These are phyloP conservation scores for Mesaphorura yosii DNA, from an alignment of 1,140 invertebrate species.

Conservation along the genomic window DNA sequence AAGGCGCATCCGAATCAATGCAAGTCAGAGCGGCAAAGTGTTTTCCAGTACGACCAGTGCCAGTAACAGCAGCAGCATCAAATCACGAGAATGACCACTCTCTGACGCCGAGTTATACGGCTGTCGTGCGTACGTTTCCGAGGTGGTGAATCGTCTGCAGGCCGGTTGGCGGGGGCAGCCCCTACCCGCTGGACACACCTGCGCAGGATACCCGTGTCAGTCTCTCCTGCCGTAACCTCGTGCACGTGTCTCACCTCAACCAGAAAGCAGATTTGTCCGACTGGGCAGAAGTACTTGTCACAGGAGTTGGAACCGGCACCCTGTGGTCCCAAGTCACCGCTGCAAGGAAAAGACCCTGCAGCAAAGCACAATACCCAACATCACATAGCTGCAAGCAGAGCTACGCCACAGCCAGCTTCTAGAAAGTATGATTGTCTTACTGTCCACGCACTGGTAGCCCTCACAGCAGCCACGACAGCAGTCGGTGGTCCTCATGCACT, in stretches of 20 bases:
- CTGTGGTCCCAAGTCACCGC: conserved; percentile 14
- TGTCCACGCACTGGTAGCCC: no score
- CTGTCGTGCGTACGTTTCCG: background rate
- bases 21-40: no score
- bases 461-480: no score
- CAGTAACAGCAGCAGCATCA: no score
- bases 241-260: conserved; percentile 11
- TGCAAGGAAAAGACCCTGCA: conserved; percentile 25
- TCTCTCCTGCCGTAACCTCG: background rate
- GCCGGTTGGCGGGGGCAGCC: background rate
- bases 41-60: no score
- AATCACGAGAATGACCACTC: background rate
- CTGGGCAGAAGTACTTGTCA: conserved; percentile 13
- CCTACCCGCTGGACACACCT: background rate
- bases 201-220: background rate
- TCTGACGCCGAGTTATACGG: conserved; percentile 8
- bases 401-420: no score
- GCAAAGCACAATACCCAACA: no score
- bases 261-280: conserved; percentile 22
- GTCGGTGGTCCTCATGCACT: no score
- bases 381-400: no score
- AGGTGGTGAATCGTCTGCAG: background rate
- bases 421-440: no score
- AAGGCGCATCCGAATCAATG: no score
- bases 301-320: conserved; percentile 16